A percentile compares a stretch with the other conserved stretches of the same genome.
Evolutionary conservation across 2,888 invertebrate species (phyloP).

Genomic region (Mythimna lalbum): DNA sequence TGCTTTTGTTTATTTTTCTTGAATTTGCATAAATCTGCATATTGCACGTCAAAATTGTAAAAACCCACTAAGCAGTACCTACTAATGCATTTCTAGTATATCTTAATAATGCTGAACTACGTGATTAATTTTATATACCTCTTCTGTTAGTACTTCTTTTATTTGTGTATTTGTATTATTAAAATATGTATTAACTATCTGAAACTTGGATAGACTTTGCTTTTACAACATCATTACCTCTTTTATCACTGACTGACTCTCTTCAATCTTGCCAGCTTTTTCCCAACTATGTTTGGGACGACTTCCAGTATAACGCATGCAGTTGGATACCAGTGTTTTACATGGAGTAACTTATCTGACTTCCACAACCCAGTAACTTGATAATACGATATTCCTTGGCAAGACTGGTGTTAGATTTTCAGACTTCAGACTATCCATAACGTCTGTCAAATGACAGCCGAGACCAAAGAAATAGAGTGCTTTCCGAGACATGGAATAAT

Average conservation of each 20-base stretch:
- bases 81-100: constrained; percentile 25
- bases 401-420: too few relatives aligned
- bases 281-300: too few relatives aligned
- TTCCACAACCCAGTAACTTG: too few relatives aligned
- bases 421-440: too few relatives aligned
- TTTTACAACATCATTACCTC: not conserved
- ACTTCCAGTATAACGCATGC: too few relatives aligned
- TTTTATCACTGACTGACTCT: not conserved
- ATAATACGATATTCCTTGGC: too few relatives aligned
- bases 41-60: constrained; percentile 40
- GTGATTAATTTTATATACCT: not conserved
- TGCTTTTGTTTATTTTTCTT: constrained; percentile 35
- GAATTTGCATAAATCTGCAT: constrained; percentile 49
- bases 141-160: not conserved
- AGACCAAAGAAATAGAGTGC: too few relatives aligned
- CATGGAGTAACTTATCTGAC: too few relatives aligned
- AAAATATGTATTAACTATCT: not conserved
- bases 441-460: too few relatives aligned
- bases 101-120: not conserved
- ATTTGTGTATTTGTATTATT: not conserved
- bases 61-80: constrained; percentile 26
- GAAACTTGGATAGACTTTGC: not conserved
- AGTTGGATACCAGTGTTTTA: too few relatives aligned
- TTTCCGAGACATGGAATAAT: too few relatives aligned
- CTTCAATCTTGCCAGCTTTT: not conserved